phyloP scores from a whole-genome alignment of 2,113 vertebrate species.

The Canis aureus region DNA sequence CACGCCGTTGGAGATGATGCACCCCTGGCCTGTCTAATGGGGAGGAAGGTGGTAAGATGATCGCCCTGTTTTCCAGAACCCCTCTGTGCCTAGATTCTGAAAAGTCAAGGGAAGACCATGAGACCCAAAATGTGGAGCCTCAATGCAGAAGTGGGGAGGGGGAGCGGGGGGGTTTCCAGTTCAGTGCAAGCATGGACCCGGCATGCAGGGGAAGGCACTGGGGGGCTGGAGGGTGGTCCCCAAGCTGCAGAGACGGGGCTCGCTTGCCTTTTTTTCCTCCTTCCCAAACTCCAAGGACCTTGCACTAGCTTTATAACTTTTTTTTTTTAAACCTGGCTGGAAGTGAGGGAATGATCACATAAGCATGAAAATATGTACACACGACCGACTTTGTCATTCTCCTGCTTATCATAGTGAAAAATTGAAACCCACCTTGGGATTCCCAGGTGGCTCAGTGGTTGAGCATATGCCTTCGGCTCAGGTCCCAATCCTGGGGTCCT shows the following conservation, averaged over 20 bases:
- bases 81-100: neutral
- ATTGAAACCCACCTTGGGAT: no score
- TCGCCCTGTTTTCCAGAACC: neutral
- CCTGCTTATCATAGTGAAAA: no score
- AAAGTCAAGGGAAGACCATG: neutral
- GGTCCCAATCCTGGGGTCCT: no score
- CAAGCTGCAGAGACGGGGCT: neutral
- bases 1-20: accelerated
- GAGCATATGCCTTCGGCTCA: no score
- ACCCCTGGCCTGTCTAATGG: accelerated
- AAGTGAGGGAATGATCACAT: neutral
- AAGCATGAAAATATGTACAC: neutral
- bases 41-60: no score
- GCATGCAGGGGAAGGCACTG: accelerated
- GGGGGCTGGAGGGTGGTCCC: neutral
- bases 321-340: no score
- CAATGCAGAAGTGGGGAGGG: accelerated
- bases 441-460: no score
- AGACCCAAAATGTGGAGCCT: neutral
- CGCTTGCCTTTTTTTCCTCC: neutral
- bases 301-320: neutral
- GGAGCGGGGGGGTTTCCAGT: neutral
- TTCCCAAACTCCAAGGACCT: neutral
- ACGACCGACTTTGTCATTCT: accelerated
- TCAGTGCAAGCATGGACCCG: neutral